Evolutionary conservation across 2,113 vertebrate genomes (phyloP).

Genomic region (Tenebrosternarchus preto): DNA sequence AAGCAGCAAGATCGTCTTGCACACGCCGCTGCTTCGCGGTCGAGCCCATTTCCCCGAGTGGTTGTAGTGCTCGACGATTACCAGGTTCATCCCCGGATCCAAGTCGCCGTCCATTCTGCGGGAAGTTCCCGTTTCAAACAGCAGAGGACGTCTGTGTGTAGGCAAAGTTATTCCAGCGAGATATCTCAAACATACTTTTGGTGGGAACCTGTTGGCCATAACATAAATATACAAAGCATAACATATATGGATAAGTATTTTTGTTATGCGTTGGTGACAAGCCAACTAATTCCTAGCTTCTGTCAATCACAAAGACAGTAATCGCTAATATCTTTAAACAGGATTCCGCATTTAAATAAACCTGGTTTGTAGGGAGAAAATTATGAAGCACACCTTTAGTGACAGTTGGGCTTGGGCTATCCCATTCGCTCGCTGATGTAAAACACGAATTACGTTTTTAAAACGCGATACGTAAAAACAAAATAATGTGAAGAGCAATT

Average conservation of each 20-base stretch:
- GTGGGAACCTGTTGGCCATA: neutral
- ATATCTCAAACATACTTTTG: constrained; percentile 24
- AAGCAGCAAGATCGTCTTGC: constrained; percentile 69
- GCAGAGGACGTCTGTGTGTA: constrained; percentile 69
- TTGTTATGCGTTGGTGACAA: neutral
- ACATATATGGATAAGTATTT: neutral
- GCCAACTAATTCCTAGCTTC: neutral
- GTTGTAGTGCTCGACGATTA: constrained; percentile 76
- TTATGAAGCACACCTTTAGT: neutral
- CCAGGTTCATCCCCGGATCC: constrained; percentile 68
- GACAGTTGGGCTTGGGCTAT: too few species aligned
- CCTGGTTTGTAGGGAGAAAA: too few species aligned
- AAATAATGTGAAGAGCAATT: too few species aligned
- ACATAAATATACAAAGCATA: constrained; percentile 3
- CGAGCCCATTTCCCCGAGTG: constrained; percentile 75
- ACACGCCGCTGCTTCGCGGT: constrained; percentile 54
- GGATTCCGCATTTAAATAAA: neutral
- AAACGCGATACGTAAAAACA: too few species aligned
- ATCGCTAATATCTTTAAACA: neutral
- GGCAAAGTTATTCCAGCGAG: neutral
- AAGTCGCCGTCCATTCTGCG: constrained; percentile 62
- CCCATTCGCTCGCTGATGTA: too few species aligned
- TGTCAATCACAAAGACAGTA: neutral
- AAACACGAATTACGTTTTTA: too few species aligned
- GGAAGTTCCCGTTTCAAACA: constrained; percentile 57